A percentile compares a stretch with the other conserved stretches of the same genome.
Conservation (phyloP, 1,140 invertebrate species). For the Capitella teleta region DNA sequence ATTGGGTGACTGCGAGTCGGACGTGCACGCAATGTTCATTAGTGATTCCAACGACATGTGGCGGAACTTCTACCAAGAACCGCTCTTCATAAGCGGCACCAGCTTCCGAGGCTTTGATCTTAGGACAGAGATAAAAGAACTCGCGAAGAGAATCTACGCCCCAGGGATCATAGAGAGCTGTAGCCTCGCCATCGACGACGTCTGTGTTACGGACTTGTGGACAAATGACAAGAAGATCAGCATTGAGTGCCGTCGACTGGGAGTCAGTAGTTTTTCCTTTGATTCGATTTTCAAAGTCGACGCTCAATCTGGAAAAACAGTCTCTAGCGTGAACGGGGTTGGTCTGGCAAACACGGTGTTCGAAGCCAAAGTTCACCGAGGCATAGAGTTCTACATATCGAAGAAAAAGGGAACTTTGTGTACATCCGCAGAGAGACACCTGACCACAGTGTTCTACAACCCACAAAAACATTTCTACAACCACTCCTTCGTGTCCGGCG, state of each 20-base stretch:
- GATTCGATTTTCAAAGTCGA: background rate
- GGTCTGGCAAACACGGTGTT: conserved; percentile 1
- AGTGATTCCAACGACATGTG: background rate
- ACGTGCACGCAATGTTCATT: background rate
- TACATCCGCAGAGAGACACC: background rate
- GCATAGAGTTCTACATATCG: conserved; percentile 11
- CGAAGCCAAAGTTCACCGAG: conserved; percentile 8
- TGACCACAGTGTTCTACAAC: conserved; percentile 9
- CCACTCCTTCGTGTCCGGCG: background rate
- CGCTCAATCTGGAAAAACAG: background rate
- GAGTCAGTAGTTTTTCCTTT: conserved; percentile 9
- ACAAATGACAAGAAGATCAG: conserved; percentile 9
- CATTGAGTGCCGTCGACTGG: conserved; percentile 5
- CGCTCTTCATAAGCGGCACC: background rate
- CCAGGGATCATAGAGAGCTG: conserved; percentile 2
- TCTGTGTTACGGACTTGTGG: conserved; percentile 10
- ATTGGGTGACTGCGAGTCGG: background rate
- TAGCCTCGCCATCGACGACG: conserved; percentile 8
- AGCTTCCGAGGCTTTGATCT: background rate
- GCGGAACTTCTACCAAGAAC: conserved; percentile 5
- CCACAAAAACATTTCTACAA: background rate
- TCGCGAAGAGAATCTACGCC: background rate
- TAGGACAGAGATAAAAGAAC: background rate
- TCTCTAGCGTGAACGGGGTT: background rate
- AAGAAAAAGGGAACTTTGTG: conserved; percentile 5